Conservation (phyloP, 2,113 vertebrate genomes). For the Paradoxurus hermaphroditus region DNA sequence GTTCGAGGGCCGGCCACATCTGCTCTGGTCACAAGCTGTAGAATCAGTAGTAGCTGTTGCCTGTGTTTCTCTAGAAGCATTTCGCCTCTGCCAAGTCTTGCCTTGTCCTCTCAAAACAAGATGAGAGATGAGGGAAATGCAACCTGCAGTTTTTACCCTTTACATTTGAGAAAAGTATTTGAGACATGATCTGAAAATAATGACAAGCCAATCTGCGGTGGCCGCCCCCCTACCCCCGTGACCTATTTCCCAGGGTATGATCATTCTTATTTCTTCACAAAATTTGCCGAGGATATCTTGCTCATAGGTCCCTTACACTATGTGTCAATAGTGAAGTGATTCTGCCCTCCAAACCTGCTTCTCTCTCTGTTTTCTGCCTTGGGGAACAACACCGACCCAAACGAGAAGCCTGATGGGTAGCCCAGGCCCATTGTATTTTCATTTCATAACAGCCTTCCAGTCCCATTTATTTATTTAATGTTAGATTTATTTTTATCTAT, state of each 20-base stretch:
- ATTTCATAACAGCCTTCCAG: neutral
- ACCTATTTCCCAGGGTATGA: neutral
- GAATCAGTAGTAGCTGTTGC: neutral
- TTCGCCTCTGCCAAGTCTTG: accelerated
- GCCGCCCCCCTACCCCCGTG: accelerated
- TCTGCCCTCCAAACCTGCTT: neutral
- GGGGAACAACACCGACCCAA: neutral
- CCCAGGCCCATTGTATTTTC: neutral
- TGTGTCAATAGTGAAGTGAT: neutral
- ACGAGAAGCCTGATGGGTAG: neutral
- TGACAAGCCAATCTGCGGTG: neutral
- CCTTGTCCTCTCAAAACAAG: no score
- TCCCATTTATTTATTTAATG: no score
- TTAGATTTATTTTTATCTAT: no score
- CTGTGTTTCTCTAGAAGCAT: neutral
- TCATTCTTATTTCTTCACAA: neutral
- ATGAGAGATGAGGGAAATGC: no score
- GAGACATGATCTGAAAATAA: neutral
- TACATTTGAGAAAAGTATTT: neutral
- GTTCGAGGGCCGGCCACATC: neutral
- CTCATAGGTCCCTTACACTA: neutral
- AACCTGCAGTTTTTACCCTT: neutral
- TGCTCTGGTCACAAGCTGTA: neutral
- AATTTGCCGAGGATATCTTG: neutral
- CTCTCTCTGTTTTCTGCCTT: neutral